phyloP scores from a whole-genome alignment of 2,113 vertebrate species.

The Promerops cafer region DNA sequence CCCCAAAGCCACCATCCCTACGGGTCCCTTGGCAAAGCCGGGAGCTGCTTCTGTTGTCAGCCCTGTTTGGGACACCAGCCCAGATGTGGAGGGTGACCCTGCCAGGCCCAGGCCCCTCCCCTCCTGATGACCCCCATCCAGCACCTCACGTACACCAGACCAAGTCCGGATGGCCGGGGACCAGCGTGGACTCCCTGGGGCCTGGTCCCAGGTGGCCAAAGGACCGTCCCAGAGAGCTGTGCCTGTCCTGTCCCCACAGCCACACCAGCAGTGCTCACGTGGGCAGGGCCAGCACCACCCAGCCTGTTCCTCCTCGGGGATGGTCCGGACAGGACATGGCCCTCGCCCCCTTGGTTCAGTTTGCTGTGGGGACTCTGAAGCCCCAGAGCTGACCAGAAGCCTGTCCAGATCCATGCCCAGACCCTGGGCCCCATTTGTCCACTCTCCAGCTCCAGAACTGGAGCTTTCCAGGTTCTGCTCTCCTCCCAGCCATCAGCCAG shows the following conservation, averaged over 20 bases:
- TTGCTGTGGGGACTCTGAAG: accelerated
- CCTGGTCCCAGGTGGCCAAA: background rate
- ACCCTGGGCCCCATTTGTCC: background rate
- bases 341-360: accelerated
- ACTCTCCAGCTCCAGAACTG: background rate
- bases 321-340: accelerated
- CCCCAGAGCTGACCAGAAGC: background rate
- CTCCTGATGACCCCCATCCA: background rate
- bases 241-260: background rate
- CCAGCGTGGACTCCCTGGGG: background rate
- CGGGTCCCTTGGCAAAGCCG: background rate
- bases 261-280: background rate
- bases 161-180: background rate
- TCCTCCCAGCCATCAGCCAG: background rate
- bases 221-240: accelerated
- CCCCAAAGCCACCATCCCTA: accelerated
- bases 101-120: background rate
- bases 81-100: background rate
- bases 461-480: background rate
- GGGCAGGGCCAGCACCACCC: background rate
- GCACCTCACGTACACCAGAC: accelerated
- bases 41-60: background rate
- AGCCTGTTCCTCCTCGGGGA: accelerated
- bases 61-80: background rate
- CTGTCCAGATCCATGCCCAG: background rate